Base-by-base conservation (phyloP, 2,888 invertebrate genomes). In the Rhagonycha lutea region DNA sequence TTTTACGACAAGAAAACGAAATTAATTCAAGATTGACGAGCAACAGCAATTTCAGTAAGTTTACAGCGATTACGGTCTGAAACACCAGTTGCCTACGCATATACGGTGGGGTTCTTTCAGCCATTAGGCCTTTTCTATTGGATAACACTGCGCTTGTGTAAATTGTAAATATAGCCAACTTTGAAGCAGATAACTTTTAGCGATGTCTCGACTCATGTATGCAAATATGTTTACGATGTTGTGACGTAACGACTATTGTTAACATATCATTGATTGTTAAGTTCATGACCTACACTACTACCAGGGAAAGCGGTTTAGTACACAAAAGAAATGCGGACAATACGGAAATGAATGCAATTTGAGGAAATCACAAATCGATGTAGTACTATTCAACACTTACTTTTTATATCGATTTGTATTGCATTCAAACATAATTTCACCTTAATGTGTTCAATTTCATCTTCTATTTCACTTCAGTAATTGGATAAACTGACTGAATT, bases 251-350 rank as follows among this genome's bases (percentile, higher is more conserved):
- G 84, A 85, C 85, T 86, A 86, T 87, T 87, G 87, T 87, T 86
- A 86, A 87, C 86, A 86, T 86, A 86, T 86, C 86, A 86, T 87
- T 87, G 87, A 87, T 87, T 87, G 87, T 87, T 86, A 85, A 85
- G 86, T 86, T 86, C 86, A 84, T 85, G 87, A 87, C 87, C 87
- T 86, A 85, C 85, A 82, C 84, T 84, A 85, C 84, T 85, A 91
- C 90, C 85, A 91, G 91, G 83, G 84, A 85, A 85, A 85, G 84
- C 85, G 85, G 81, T 83, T 81, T 81, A 73, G 73, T 71, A 67
- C 75, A 75, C 76, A 75, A 78, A 78, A 78, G 78, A 78, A 78
- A 73, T 76, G 76, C 78, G 81, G 81, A 83, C 83, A 83, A 82
- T 83, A 78, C 79, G 79, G 81, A 80, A 80, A 81, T 78, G 79